phyloP scores from a whole-genome alignment of 2,888 invertebrate genomes.

The Oxycera nigricornis region DNA sequence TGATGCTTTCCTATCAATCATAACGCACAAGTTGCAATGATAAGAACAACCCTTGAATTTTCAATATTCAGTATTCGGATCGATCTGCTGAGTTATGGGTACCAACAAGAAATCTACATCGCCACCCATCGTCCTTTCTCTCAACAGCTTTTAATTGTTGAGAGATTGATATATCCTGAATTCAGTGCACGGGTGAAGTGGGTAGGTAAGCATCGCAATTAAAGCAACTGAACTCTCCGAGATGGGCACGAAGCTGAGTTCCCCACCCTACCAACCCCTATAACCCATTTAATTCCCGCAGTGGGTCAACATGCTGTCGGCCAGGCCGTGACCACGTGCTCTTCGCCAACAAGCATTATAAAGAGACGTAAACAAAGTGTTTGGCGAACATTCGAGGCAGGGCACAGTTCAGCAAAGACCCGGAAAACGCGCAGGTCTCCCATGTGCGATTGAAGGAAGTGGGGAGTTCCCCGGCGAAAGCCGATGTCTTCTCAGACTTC shows the following conservation, averaged over 20 bases:
- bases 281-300: conserved; percentile 27
- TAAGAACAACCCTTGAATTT: too few species aligned
- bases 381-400: background rate
- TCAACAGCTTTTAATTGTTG: too few species aligned
- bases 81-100: too few species aligned
- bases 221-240: background rate
- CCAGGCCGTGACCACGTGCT: conserved; percentile 33
- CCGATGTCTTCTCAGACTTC: background rate
- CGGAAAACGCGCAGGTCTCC: background rate
- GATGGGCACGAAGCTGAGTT: background rate
- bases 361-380: conserved; percentile 33
- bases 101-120: too few species aligned
- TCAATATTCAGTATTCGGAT: too few species aligned
- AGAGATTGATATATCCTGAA: too few species aligned
- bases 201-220: background rate
- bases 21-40: too few species aligned
- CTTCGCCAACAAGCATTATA: background rate
- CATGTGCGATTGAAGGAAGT: background rate
- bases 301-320: conserved; percentile 21
- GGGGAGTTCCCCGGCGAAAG: background rate
- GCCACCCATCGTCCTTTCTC: too few species aligned
- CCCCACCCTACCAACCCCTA: background rate
- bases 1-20: too few species aligned
- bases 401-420: conserved; percentile 13
- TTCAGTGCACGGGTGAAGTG: background rate